Evolutionary conservation across 2,888 invertebrate species (phyloP).

Genomic region (Pseudanteris insignis): DNA sequence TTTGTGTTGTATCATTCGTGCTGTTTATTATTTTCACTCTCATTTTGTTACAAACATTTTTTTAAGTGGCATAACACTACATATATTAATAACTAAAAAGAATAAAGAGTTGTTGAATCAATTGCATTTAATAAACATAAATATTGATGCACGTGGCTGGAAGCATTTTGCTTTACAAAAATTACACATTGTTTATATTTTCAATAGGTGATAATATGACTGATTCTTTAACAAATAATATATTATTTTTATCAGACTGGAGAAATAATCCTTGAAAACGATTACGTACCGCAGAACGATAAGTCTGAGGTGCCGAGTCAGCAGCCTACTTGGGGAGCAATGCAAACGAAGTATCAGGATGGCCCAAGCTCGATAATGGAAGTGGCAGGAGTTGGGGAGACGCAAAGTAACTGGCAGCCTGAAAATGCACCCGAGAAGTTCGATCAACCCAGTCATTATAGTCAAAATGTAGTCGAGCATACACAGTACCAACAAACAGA

Average conservation of each 20-base stretch:
- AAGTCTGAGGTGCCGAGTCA: slow-evolving; percentile 41
- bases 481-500: slow-evolving; percentile 53
- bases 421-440: slow-evolving; percentile 53
- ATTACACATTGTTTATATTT: background rate
- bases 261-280: slow-evolving; percentile 58
- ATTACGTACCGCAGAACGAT: too few relatives aligned
- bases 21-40: too few relatives aligned
- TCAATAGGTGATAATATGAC: too few relatives aligned
- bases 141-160: too few relatives aligned
- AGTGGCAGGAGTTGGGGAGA: slow-evolving; percentile 45
- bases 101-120: too few relatives aligned
- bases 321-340: slow-evolving; percentile 49
- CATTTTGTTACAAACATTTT: too few relatives aligned
- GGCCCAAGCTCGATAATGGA: slow-evolving; percentile 56
- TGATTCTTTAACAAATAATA: too few relatives aligned
- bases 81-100: too few relatives aligned
- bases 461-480: slow-evolving; percentile 46
- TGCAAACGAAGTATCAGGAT: slow-evolving; percentile 51
- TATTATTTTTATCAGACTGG: slow-evolving; percentile 54
- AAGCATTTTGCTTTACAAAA: background rate
- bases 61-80: too few relatives aligned
- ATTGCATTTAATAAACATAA: too few relatives aligned
- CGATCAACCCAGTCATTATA: slow-evolving; percentile 48
- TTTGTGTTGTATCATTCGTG: too few relatives aligned
- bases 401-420: slow-evolving; percentile 58